A percentile compares a stretch with the other conserved stretches of the same genome.
These are phyloP conservation scores for Ceramica pisi DNA, from an alignment of 2,888 invertebrate species.

Conservation along the genomic window DNA sequence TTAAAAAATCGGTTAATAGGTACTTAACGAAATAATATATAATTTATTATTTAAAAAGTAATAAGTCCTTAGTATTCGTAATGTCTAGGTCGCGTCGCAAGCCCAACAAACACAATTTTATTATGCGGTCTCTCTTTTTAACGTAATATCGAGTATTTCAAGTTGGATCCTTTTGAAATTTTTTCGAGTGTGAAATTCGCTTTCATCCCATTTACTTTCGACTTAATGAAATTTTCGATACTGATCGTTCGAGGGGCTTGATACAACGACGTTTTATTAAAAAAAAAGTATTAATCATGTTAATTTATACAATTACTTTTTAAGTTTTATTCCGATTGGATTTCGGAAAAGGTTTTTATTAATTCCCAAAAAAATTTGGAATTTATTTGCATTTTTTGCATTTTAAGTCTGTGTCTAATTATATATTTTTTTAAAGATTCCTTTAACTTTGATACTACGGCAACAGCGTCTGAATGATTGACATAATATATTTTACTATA, in stretches of 20 bases:
- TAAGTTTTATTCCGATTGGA: constrained; percentile 23
- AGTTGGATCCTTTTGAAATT: constrained; percentile 83
- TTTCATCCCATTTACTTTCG: constrained; percentile 84
- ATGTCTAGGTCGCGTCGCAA: constrained; percentile 17
- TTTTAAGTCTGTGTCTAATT: background rate
- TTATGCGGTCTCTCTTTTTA: constrained; percentile 83
- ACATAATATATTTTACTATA: too few relatives aligned
- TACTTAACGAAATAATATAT: too few relatives aligned
- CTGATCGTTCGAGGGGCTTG: constrained; percentile 68
- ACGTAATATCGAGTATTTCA: constrained; percentile 83
- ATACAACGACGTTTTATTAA: constrained; percentile 66
- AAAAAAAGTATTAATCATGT: constrained; percentile 72
- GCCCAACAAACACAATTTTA: constrained; percentile 82
- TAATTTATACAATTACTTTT: constrained; percentile 78
- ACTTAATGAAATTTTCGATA: constrained; percentile 86
- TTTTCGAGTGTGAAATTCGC: constrained; percentile 85
- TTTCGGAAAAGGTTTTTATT: background rate
- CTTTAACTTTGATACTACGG: background rate
- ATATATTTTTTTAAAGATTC: background rate
- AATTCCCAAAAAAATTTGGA: background rate
- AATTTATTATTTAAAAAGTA: constrained; percentile 8
- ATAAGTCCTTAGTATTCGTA: constrained; percentile 61
- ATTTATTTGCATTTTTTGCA: background rate
- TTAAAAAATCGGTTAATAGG: too few relatives aligned
- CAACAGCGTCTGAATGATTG: background rate